Evolutionary conservation across 2,113 vertebrate species (phyloP), one percentile per base, ranked within the genome.

Genomic region (Hippopotamus amphibius): DNA sequence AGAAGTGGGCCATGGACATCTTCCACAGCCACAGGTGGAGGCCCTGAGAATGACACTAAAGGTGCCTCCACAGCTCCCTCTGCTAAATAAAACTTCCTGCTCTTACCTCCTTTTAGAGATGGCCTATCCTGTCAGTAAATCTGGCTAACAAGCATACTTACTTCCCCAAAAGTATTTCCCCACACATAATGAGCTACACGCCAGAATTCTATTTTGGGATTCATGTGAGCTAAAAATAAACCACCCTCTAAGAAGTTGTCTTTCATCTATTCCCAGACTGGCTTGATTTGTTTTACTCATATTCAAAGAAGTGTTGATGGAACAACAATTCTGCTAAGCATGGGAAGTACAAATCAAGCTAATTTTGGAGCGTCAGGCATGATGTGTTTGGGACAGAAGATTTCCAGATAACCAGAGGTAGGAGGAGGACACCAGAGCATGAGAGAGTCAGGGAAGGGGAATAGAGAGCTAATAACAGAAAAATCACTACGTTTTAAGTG

Each of bases 171-270:
- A 87, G n/a, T 37, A 48, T 16, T n/a, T 59, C 24, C 57, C 7
- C 50, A 93, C 13, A 83, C 24, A 33, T 41, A 50, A 28, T 48
- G 76, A 71, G 19, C 24, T 30, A 59, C 5, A 13, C 15, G 28
- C 81, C 46, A 84, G 69, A 93, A 77, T 77, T 46, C 74, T 71
- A 3, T 91, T 53, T 79, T 87, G 82, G 37, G 46, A 59, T 85
- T 76, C 30, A 46, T 69, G 72, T 66, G 57, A 24, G 37, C 50
- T 77, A 50, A 88, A 90, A 66, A 74, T 57, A 43, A 90, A 37
- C 74, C 41, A 90, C 14, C 13, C 10, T 77, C 37, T 79, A 21
- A 59, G 53, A 69, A n/a, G 53, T 50, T 24, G 41, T 26, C 76
- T n/a, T 89, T 41, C 15, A 33, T 69, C 14, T 79, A 13, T 69